A percentile compares a stretch with the other conserved stretches of the same genome.
These are phyloP conservation scores for Chaenogobius annularis DNA, from an alignment of 2,113 vertebrate species.

Conservation along the genomic window DNA sequence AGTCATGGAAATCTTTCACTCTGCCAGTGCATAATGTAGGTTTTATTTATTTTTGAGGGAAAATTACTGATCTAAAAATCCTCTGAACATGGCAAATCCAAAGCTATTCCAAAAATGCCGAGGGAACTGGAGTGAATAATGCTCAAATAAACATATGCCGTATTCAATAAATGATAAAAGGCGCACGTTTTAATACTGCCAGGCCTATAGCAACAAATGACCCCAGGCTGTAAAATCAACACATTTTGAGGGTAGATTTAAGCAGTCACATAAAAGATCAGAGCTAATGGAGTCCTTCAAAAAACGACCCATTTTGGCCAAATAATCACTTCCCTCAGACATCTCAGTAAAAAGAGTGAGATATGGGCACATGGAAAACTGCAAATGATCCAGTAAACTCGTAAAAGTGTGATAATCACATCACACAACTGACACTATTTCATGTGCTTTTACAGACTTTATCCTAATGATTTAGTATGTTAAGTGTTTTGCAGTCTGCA, in stretches of 20 bases:
- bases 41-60: conserved; percentile 67
- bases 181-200: conserved; percentile 35
- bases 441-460: background rate
- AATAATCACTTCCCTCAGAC: conserved; percentile 59
- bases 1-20: conserved; percentile 34
- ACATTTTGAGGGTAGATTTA: conserved; percentile 50
- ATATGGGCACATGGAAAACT: conserved; percentile 70
- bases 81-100: conserved; percentile 55
- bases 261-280: conserved; percentile 63
- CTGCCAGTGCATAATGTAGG: conserved; percentile 55
- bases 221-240: conserved; percentile 60
- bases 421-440: background rate
- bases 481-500: background rate
- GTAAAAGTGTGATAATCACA: conserved; percentile 47
- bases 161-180: conserved; percentile 71
- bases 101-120: conserved; percentile 60
- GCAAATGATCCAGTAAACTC: conserved; percentile 43
- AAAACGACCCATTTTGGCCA: conserved; percentile 59
- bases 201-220: conserved; percentile 51
- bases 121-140: conserved; percentile 50
- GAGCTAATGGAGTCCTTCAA: conserved; percentile 47
- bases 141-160: conserved; percentile 56
- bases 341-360: conserved; percentile 29
- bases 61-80: conserved; percentile 66
- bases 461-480: background rate